A percentile compares a stretch with the other conserved stretches of the same genome.
phyloP scores from a whole-genome alignment of 1,140 invertebrate species.

The Dendrolimus punctatus region DNA sequence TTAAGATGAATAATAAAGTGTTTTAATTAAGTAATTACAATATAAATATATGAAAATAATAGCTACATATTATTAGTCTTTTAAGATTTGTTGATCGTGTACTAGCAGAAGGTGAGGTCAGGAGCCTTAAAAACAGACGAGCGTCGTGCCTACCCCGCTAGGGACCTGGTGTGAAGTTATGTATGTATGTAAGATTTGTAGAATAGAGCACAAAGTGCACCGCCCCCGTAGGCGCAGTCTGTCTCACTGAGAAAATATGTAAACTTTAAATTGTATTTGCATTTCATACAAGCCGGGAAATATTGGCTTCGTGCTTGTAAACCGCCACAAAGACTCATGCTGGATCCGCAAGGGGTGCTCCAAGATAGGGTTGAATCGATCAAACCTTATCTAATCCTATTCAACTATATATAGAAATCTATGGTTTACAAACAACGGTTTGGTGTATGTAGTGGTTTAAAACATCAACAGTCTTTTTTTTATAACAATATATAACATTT shows the following conservation, averaged over 20 bases:
- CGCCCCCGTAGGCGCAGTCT: conserved; percentile 41
- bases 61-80: no score
- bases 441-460: no score
- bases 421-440: no score
- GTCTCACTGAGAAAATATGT: conserved; percentile 56
- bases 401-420: neutral
- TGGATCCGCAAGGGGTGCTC: conserved; percentile 16
- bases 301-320: conserved; percentile 45
- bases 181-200: neutral
- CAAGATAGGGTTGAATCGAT: conserved; percentile 13
- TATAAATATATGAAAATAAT: no score
- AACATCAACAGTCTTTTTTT: no score
- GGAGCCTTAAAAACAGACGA: no score
- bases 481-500: no score
- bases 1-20: no score
- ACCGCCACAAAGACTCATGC: conserved; percentile 30
- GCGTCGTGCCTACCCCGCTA: no score
- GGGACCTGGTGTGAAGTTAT: neutral
- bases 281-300: conserved; percentile 59
- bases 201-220: conserved; percentile 2
- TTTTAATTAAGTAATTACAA: no score
- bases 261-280: conserved; percentile 70
- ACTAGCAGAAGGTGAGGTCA: no score
- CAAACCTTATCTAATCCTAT: neutral
- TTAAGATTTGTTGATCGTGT: no score